Percentiles rank a stretch among this genome's conserved stretches.
phyloP scores from a whole-genome alignment of 37 sponge, comb jelly and placozoan species.

The Oscarella lobularis region DNA sequence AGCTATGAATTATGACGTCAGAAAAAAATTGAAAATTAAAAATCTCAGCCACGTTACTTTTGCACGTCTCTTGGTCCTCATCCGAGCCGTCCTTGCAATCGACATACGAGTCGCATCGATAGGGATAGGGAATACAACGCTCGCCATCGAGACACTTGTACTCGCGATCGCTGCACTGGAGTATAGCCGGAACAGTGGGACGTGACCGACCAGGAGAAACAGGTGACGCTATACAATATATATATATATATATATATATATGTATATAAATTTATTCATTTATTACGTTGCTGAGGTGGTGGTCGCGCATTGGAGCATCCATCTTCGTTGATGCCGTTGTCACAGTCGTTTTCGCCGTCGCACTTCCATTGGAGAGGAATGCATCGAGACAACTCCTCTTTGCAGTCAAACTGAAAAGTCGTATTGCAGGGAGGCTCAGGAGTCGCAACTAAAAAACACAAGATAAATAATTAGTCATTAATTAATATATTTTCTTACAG shows the following conservation, averaged over 20 bases:
- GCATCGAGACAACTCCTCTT: background rate
- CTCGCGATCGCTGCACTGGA: background rate
- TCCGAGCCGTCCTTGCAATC: background rate
- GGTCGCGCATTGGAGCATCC: background rate
- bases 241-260: no score
- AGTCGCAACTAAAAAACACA: background rate
- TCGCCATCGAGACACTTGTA: background rate
- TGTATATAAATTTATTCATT: no score
- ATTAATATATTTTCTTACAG: background rate
- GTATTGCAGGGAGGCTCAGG: background rate
- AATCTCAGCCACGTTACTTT: no score
- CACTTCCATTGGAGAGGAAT: background rate
- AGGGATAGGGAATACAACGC: background rate
- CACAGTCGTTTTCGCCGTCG: background rate
- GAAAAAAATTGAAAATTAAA: no score
- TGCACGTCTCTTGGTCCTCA: no score
- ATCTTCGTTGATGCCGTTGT: background rate
- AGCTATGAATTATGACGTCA: background rate
- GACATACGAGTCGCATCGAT: background rate
- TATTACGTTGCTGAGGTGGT: no score
- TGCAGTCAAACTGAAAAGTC: background rate
- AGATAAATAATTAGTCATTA: background rate
- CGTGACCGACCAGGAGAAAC: background rate
- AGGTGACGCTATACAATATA: no score
- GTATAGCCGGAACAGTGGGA: background rate